phyloP scores from a whole-genome alignment of 2,888 invertebrate species.

The Brenthis hecate region DNA sequence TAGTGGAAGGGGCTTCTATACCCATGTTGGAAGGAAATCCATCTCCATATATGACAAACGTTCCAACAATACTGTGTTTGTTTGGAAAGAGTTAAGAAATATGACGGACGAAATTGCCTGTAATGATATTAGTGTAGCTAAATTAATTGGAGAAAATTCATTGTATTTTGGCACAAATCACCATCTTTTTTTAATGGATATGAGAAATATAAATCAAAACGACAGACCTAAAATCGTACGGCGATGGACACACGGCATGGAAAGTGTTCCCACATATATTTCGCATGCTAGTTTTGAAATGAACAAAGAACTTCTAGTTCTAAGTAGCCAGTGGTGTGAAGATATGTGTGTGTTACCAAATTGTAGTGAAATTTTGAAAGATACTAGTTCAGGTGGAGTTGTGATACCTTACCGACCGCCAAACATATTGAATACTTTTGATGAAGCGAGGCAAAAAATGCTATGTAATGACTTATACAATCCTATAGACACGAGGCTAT shows the following conservation, averaged over 20 bases:
- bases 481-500: conserved; percentile 59
- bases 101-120: conserved; percentile 60
- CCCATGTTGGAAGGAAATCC: conserved; percentile 56
- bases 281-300: conserved; percentile 59
- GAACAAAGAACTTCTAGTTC: conserved; percentile 62
- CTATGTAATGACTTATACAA: conserved; percentile 61
- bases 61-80: conserved; percentile 51
- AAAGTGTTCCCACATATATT: conserved; percentile 73
- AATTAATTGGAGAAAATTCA: conserved; percentile 54
- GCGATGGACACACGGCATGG: conserved; percentile 83
- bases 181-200: conserved; percentile 65
- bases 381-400: conserved; percentile 50
- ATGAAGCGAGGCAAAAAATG: conserved; percentile 56
- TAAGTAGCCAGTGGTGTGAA: conserved; percentile 72
- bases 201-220: conserved; percentile 51
- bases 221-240: conserved; percentile 60
- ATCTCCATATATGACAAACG: conserved; percentile 72
- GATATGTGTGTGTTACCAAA: conserved; percentile 69
- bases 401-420: conserved; percentile 68
- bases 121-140: conserved; percentile 60
- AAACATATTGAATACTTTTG: conserved; percentile 57
- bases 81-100: conserved; percentile 53
- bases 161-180: conserved; percentile 68
- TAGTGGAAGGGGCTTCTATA: conserved; percentile 57
- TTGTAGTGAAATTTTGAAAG: conserved; percentile 52